phyloP scores from a whole-genome alignment of 2,888 invertebrate genomes.

The Mythimna vitellina region DNA sequence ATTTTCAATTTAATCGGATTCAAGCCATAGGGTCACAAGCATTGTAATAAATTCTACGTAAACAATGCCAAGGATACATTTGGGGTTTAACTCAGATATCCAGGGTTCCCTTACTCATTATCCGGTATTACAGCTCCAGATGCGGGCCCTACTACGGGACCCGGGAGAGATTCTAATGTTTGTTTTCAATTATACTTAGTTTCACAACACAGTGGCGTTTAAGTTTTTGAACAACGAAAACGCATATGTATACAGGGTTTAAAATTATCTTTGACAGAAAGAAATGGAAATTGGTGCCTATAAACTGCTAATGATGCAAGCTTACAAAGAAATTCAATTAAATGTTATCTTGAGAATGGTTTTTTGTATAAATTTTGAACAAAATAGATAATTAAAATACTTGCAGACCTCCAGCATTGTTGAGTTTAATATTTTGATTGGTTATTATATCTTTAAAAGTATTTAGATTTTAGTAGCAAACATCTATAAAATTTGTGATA shows the following conservation, averaged over 20 bases:
- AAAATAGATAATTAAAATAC: constrained; percentile 15
- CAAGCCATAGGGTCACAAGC: constrained; percentile 5
- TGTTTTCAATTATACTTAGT: constrained; percentile 60
- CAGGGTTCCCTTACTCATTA: constrained; percentile 44
- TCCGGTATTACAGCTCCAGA: constrained; percentile 42
- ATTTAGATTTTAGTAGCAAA: neutral
- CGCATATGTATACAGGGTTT: constrained; percentile 19
- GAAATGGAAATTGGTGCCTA: constrained; percentile 7
- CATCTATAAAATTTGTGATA: no score
- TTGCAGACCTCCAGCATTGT: neutral
- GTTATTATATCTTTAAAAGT: neutral
- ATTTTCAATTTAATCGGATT: constrained; percentile 20
- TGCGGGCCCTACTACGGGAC: constrained; percentile 28
- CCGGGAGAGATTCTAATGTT: constrained; percentile 46
- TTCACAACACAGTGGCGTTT: neutral
- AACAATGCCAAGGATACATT: constrained; percentile 46
- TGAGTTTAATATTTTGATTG: neutral
- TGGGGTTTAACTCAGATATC: constrained; percentile 37
- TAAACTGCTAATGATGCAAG: constrained; percentile 8
- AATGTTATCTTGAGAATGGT: constrained; percentile 6
- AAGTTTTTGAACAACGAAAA: constrained; percentile 30
- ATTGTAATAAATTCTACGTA: constrained; percentile 37
- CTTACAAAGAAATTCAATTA: constrained; percentile 45
- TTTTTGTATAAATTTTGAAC: constrained; percentile 8
- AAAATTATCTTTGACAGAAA: constrained; percentile 23